These are phyloP conservation scores for Brachyistius frenatus DNA, from an alignment of 2,113 vertebrate species.

Conservation along the genomic window DNA sequence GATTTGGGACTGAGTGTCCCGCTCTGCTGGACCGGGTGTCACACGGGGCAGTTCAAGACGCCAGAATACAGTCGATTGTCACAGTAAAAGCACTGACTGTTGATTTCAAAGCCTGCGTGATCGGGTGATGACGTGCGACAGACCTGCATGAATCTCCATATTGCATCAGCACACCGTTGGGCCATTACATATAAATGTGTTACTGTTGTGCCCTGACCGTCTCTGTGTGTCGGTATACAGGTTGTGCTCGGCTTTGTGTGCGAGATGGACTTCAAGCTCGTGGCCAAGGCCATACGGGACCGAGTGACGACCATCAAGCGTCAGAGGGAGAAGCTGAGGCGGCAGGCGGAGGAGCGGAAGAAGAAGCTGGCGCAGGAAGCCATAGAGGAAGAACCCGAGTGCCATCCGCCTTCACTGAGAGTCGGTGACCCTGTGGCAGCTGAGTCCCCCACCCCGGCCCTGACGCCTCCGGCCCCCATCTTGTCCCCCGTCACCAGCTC, in stretches of 20 bases:
- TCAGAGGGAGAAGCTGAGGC: slow-evolving; percentile 91
- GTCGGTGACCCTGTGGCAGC: slow-evolving; percentile 19
- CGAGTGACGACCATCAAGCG: slow-evolving; percentile 91
- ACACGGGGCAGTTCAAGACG: slow-evolving; percentile 4
- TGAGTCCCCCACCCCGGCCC: slow-evolving; percentile 46
- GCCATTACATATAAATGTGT: not conserved
- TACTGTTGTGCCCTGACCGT: slow-evolving; percentile 39
- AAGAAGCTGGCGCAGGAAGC: slow-evolving; percentile 74
- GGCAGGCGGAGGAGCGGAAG: slow-evolving; percentile 76
- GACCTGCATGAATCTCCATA: slow-evolving; percentile 1
- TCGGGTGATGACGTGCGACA: not conserved
- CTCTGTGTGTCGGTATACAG: slow-evolving; percentile 72
- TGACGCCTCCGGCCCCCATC: slow-evolving; percentile 38
- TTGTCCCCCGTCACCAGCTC: slow-evolving; percentile 75
- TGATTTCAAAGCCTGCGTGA: slow-evolving; percentile 9
- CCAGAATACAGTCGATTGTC: not conserved
- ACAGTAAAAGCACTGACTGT: not conserved
- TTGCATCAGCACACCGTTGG: not conserved
- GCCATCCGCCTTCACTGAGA: slow-evolving; percentile 40
- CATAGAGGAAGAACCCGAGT: slow-evolving; percentile 75
- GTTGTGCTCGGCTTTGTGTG: slow-evolving; percentile 94
- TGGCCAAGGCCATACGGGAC: slow-evolving; percentile 95
- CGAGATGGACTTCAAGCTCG: slow-evolving; percentile 95
- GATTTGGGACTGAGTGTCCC: slow-evolving; percentile 29
- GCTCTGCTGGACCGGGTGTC: slow-evolving; percentile 28